A percentile compares a stretch with the other conserved stretches of the same genome.
Conservation (phyloP, 2,888 invertebrate genomes). For the Lycocerus yunnanus region DNA sequence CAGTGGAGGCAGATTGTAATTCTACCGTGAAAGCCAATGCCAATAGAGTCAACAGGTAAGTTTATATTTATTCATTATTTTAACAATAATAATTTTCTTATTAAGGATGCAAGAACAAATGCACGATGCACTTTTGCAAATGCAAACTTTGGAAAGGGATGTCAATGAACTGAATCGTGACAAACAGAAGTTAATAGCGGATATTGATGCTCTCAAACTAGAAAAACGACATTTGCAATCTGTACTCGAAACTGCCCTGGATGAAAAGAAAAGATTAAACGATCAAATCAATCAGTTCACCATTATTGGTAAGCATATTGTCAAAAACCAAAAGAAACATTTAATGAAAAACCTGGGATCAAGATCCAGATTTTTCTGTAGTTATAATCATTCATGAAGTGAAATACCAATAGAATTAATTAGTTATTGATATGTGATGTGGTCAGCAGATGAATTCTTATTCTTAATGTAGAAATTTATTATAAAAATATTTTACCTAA, state of each 20-base stretch:
- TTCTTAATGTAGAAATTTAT: no score
- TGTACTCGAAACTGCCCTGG: slow-evolving; percentile 59
- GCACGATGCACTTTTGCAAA: slow-evolving; percentile 55
- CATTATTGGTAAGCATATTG: slow-evolving; percentile 57
- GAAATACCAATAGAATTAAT: no score
- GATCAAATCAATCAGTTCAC: slow-evolving; percentile 65
- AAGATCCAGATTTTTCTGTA: no score
- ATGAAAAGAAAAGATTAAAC: slow-evolving; percentile 62
- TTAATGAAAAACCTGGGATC: no score
- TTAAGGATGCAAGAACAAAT: slow-evolving; percentile 56
- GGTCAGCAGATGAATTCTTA: no score
- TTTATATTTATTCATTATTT: neutral
- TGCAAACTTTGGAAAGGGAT: slow-evolving; percentile 58
- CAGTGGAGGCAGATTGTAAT: slow-evolving; percentile 78
- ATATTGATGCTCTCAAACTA: slow-evolving; percentile 57
- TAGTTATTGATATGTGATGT: no score
- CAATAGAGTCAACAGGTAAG: slow-evolving; percentile 54
- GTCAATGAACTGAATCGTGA: slow-evolving; percentile 55
- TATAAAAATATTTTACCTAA: no score
- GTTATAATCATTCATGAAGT: no score
- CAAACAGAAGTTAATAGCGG: slow-evolving; percentile 55
- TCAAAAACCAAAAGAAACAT: no score
- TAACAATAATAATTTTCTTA: neutral
- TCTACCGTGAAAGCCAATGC: slow-evolving; percentile 66
- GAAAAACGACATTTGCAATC: slow-evolving; percentile 64